Evolutionary conservation across 1,140 invertebrate species (phyloP).

Genomic region (Manduca sexta): DNA sequence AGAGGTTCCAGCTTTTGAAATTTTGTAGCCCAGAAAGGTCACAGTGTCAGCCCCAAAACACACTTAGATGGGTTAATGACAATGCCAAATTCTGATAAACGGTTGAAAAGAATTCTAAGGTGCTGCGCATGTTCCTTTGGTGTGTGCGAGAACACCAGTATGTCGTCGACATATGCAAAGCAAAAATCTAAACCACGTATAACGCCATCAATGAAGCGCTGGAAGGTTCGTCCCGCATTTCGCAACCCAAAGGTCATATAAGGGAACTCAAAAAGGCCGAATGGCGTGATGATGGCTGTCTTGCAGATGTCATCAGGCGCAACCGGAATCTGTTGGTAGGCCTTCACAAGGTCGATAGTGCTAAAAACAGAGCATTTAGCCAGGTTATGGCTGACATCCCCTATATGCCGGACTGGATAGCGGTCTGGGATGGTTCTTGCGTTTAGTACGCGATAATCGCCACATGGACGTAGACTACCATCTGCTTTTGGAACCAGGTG

Average conservation of each 20-base stretch:
- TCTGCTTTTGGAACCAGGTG: slow-evolving; percentile 6
- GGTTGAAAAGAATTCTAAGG: not conserved
- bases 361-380: not conserved
- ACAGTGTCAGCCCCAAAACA: not conserved
- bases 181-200: not conserved
- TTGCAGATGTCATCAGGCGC: not conserved
- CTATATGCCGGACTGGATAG: slow-evolving; percentile 3
- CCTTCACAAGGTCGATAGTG: not conserved
- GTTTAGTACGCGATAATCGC: slow-evolving; percentile 7
- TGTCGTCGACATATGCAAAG: not conserved
- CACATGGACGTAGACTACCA: slow-evolving; percentile 6
- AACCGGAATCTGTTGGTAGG: not conserved
- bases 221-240: slow-evolving; percentile 1
- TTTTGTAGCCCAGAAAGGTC: not conserved
- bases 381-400: slow-evolving; percentile 3
- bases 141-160: not conserved
- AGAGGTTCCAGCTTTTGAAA: not conserved
- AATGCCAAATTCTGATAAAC: not conserved
- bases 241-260: not conserved
- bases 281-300: slow-evolving; percentile 1
- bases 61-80: not conserved
- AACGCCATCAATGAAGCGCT: not conserved
- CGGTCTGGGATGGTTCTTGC: not conserved
- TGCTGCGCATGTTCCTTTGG: no score
- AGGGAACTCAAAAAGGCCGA: slow-evolving; percentile 3